Percentiles rank a stretch among this genome's conserved stretches.
These are phyloP conservation scores for Liposcelis brunnea DNA, from an alignment of 2,888 invertebrate genomes.

Conservation along the genomic window DNA sequence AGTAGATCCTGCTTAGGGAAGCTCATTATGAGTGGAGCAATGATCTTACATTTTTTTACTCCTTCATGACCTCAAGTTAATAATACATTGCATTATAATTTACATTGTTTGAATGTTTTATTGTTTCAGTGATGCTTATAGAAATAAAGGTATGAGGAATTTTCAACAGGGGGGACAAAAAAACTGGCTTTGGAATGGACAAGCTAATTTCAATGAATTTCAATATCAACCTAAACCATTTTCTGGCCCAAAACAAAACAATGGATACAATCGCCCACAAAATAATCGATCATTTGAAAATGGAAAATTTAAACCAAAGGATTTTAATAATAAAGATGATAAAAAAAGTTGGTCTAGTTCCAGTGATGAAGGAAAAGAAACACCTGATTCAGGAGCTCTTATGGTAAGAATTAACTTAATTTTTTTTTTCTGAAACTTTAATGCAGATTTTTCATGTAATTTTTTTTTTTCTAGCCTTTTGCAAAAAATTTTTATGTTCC, in stretches of 20 bases:
- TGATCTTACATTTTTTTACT: too few species aligned
- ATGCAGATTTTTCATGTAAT: background rate
- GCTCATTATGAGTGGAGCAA: too few species aligned
- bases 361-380: background rate
- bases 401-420: background rate
- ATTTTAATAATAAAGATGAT: background rate
- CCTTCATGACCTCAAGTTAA: too few species aligned
- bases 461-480: conserved; percentile 48
- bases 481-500: conserved; percentile 85
- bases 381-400: background rate
- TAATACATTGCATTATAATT: too few species aligned
- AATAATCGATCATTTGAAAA: too few species aligned
- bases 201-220: background rate
- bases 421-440: background rate
- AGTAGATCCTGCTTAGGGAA: too few species aligned
- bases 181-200: background rate
- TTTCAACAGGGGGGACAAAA: background rate
- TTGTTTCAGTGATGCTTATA: too few species aligned
- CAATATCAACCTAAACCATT: background rate
- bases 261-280: background rate
- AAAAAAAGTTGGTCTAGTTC: background rate
- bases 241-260: background rate
- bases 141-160: too few species aligned
- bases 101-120: too few species aligned
- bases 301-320: too few species aligned